Percentiles rank a stretch among this genome's conserved stretches.
Evolutionary conservation across 2,113 vertebrate genomes (phyloP).

Genomic region (Sinocyclocheilus anshuiensis): DNA sequence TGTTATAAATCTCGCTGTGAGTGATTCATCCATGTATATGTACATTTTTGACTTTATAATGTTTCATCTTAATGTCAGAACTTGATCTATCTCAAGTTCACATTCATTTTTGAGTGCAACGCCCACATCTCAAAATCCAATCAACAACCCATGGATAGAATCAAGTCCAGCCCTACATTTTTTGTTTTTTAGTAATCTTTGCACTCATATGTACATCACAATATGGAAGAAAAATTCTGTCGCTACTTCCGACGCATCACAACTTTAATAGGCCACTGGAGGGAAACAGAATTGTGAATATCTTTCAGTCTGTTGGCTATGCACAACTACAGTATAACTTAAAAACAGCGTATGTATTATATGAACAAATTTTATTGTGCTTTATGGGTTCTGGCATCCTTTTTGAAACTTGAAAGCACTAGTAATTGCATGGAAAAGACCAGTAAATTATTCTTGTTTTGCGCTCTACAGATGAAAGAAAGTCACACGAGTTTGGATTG

Average conservation of each 20-base stretch:
- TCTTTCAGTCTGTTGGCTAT: background rate
- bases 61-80: background rate
- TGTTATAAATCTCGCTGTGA: background rate
- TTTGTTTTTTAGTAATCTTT: too few species aligned
- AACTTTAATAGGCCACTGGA: background rate
- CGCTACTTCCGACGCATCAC: background rate
- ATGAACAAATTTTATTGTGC: background rate
- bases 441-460: background rate
- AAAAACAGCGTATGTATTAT: background rate
- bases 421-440: background rate
- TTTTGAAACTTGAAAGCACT: background rate
- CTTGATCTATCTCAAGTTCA: background rate
- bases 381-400: background rate
- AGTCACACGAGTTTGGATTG: background rate
- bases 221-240: background rate
- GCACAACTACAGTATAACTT: background rate
- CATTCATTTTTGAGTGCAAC: background rate
- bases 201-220: background rate
- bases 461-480: background rate
- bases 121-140: too few species aligned
- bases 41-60: background rate
- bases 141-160: too few species aligned
- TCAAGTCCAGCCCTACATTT: too few species aligned
- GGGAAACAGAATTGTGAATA: background rate
- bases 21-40: background rate